Conservation (phyloP, 1,140 invertebrate species). For the Drosophila mojavensis region DNA sequence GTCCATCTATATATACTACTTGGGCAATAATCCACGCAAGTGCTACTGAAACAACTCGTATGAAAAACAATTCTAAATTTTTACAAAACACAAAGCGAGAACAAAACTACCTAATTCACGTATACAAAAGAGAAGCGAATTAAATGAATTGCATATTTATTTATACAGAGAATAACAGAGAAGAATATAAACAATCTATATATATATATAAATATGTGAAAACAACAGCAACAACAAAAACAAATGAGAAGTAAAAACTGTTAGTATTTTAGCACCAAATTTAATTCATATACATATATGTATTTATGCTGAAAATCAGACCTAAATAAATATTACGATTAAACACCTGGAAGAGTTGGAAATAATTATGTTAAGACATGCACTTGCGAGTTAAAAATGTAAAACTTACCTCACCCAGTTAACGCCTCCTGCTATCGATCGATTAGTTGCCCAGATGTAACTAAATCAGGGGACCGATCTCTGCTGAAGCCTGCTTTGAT, state of each 20-base stretch:
- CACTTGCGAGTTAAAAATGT: no score
- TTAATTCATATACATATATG: constrained; percentile 67
- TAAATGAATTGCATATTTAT: constrained; percentile 65
- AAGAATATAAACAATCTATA: constrained; percentile 9
- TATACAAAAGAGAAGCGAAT: constrained; percentile 59
- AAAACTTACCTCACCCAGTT: no score
- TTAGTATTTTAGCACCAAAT: constrained; percentile 84
- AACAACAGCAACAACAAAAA: constrained; percentile 37
- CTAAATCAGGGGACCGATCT: no score
- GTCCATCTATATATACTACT: not conserved
- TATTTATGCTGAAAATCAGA: constrained; percentile 67
- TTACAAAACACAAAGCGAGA: constrained; percentile 60
- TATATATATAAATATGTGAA: constrained; percentile 14
- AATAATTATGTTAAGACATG: not conserved
- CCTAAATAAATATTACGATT: constrained; percentile 54
- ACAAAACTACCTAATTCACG: constrained; percentile 73
- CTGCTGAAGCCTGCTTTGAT: not conserved
- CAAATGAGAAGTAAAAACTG: constrained; percentile 67
- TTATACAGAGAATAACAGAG: constrained; percentile 48
- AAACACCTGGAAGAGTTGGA: no score
- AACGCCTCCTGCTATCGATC: no score
- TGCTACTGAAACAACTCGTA: constrained; percentile 55
- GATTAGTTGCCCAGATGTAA: no score
- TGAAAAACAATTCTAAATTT: constrained; percentile 66
- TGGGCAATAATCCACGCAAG: constrained; percentile 57